Evolutionary conservation across 1,140 invertebrate species (phyloP).

Genomic region (Drosophila persimilis): DNA sequence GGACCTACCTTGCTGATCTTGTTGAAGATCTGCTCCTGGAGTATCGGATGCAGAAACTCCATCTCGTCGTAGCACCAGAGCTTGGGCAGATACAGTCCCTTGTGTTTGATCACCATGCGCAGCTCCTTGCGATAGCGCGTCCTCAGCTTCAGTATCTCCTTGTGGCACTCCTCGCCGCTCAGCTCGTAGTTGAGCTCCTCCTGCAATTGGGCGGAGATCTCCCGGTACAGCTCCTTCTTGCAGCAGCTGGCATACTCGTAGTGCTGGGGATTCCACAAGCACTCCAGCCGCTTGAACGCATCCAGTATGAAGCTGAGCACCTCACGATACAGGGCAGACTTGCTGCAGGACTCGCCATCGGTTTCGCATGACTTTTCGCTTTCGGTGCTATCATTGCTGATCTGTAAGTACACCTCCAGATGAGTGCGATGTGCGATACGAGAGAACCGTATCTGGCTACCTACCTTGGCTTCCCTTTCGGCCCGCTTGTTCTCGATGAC

Average conservation of each 20-base stretch:
- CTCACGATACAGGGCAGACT: slow-evolving; percentile 60
- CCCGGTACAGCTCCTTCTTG: slow-evolving; percentile 65
- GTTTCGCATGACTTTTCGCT: slow-evolving; percentile 71
- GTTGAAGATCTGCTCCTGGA: slow-evolving; percentile 69
- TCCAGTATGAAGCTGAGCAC: slow-evolving; percentile 68
- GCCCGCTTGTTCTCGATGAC: slow-evolving; percentile 71
- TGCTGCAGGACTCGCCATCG: slow-evolving; percentile 61
- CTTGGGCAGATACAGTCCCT: slow-evolving; percentile 74
- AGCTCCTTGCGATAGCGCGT: slow-evolving; percentile 76
- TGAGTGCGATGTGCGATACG: too few species aligned
- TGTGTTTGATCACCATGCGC: slow-evolving; percentile 71
- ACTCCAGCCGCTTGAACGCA: slow-evolving; percentile 60
- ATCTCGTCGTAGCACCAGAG: slow-evolving; percentile 78
- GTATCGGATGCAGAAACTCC: slow-evolving; percentile 68
- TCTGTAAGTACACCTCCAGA: slow-evolving; percentile 12
- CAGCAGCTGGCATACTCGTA: slow-evolving; percentile 57
- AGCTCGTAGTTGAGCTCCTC: slow-evolving; percentile 67
- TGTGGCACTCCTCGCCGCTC: slow-evolving; percentile 68
- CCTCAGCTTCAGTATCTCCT: slow-evolving; percentile 71
- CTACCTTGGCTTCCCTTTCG: slow-evolving; percentile 66
- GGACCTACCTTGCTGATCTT: slow-evolving; percentile 66
- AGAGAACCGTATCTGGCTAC: neutral
- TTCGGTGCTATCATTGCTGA: slow-evolving; percentile 47
- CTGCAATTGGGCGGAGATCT: slow-evolving; percentile 60
- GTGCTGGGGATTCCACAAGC: slow-evolving; percentile 75